Evolutionary conservation across 2,797 vertebrate genomes (phyloP).

Genomic region (Heteromormyrus szaboi): DNA sequence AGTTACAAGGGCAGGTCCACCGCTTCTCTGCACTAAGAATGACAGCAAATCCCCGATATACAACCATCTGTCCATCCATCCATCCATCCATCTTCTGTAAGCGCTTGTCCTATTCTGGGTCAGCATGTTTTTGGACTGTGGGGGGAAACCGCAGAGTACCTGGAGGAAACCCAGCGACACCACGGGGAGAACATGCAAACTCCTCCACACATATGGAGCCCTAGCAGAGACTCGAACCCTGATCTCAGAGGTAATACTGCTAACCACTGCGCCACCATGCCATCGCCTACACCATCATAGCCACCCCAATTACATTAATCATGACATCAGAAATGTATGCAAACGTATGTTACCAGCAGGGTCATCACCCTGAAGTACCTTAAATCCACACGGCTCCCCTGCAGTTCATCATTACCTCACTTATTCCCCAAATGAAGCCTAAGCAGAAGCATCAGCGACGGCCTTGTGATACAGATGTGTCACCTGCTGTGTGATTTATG

Average conservation of each 20-base stretch:
- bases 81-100: not conserved
- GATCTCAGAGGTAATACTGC: not conserved
- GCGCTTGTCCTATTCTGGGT: not conserved
- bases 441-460: not conserved
- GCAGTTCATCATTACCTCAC: not conserved
- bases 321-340: not conserved
- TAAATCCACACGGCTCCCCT: too few species aligned
- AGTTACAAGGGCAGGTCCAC: not conserved
- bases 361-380: not conserved
- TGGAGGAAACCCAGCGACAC: not conserved
- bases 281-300: not conserved
- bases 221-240: not conserved
- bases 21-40: not conserved
- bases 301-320: not conserved
- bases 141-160: not conserved
- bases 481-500: not conserved
- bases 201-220: not conserved
- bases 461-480: not conserved
- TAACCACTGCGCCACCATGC: not conserved
- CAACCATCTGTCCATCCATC: not conserved
- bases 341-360: not conserved
- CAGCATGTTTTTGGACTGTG: not conserved
- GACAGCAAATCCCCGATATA: not conserved
- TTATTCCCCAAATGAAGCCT: not conserved
- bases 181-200: not conserved